Evolutionary conservation across 2,888 invertebrate genomes (phyloP), one percentile per base, ranked within the genome.

Genomic region (Yponomeuta plumbellus): DNA sequence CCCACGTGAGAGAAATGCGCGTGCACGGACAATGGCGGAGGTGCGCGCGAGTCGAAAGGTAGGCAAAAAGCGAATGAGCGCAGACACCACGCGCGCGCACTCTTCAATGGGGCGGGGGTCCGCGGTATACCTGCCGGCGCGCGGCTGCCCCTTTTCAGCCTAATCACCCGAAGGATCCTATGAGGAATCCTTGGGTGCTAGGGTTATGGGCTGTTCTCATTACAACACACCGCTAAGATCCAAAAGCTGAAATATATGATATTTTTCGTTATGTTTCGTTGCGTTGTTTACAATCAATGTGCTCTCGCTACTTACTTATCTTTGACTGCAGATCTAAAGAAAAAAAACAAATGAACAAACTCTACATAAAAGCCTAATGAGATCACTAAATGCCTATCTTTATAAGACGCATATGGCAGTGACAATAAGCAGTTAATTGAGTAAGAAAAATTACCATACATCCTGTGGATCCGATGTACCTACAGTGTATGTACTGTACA

Each of bases 21-120:
- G 78, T 75, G 75, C 71, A 69, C 73, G 71, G 81, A 85, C 85
- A 85, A 75, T 21, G n/a, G 81, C 80, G 80, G 82, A 84, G 80
- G 84, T 88, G 88, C 90, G 89, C 87, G 86, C 80, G 88, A 83
- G 86, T 88, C 86, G 90, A 90, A 89, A 91, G 90, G 90, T 85
- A 83, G 83, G 87, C 89, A 91, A 91, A 91, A 90, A 90, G 86
- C 82, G 88, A 89, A 88, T 88, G 88, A 86, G 82, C 82, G 80
- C 79, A 74, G 70, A 67, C 73, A 70, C 74, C 76, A 72, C 71
- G 78, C 77, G 76, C 78, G 71, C 77, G 71, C 77, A 71, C 75
- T 72, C 70, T 70, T 66, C 70, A 67, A 70, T 73, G 70, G 70
- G 68, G 69, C 70, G 69, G 71, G 71, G 72, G 72, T 64, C 70